phyloP scores from a whole-genome alignment of 2,797 vertebrate species.

The Leptatherina wallacei region DNA sequence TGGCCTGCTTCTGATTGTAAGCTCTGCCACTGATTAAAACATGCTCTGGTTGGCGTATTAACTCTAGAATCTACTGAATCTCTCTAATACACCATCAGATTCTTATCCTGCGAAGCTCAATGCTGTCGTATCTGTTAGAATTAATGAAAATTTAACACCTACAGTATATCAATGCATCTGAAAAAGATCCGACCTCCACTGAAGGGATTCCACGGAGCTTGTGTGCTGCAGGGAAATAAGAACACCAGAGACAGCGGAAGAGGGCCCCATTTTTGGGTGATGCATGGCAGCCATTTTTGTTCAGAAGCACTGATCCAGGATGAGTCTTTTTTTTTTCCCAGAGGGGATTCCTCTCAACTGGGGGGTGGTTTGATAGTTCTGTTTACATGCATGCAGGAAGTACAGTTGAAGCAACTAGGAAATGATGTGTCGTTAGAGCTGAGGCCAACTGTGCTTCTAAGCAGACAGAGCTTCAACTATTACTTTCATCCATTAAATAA shows the following conservation, averaged over 20 bases:
- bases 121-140: conserved; percentile 32
- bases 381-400: conserved; percentile 64
- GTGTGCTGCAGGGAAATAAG: conserved; percentile 10
- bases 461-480: background rate
- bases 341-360: conserved; percentile 58
- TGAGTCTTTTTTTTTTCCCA: conserved; percentile 32
- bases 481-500: background rate
- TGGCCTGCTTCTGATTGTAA: conserved; percentile 55
- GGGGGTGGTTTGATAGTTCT: conserved; percentile 51
- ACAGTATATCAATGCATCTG: conserved; percentile 13
- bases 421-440: conserved; percentile 21
- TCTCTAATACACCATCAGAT: conserved; percentile 40
- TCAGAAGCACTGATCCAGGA: conserved; percentile 72
- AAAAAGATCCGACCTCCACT: conserved; percentile 16
- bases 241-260: conserved; percentile 10
- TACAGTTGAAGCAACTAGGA: conserved; percentile 33
- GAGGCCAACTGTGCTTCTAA: conserved; percentile 18
- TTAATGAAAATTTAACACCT: conserved; percentile 39
- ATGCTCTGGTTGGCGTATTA: conserved; percentile 68
- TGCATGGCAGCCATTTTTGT: conserved; percentile 72
- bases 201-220: background rate
- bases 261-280: conserved; percentile 58
- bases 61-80: conserved; percentile 55
- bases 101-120: conserved; percentile 52
- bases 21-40: conserved; percentile 58